Evolutionary conservation across 2,113 vertebrate genomes (phyloP), one percentile per base, ranked within the genome.

Genomic region (Xiphophorus couchianus): DNA sequence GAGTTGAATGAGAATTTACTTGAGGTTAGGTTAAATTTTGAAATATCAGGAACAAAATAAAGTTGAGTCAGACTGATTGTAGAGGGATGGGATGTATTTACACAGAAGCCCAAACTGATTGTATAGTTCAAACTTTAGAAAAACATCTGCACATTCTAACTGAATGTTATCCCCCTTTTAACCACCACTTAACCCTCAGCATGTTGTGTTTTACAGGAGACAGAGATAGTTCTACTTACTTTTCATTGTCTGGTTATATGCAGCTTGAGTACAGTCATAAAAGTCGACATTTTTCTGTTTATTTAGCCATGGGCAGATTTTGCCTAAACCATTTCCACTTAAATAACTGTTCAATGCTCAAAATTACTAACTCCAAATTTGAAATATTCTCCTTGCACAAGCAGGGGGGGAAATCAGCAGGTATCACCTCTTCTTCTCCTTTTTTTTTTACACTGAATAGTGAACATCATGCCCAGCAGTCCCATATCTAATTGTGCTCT

Each of bases 271-370:
- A 73, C 78, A 91, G 86, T 73, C 81, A 84, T 87, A 87, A 90
- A 87, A 88, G 89, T 81, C 86, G 91, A 88, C 88, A 88, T 91
- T 91, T 90, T 86, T 89, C 77, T 83, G 83, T 81, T 82, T 85
- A 85, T 86, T 87, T 89, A 87, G 80, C 89, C 77, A 73, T 71
- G 86, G 81, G 76, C 77, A 80, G 62, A 74, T 87, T 86, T 90
- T 84, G 66, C 75, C 61, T 79, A 19, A 69, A 83, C 70, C 87
- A 83, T 86, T 84, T 79, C 51, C 76, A 48, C 69, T 87, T 81
- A 87, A 89, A 90, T 90, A 88, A 86, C 87, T 86, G 87, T 81
- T 78, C 71, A 80, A 76, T 61, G 74, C 78, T 71, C 61, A 83
- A 86, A 90, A 86, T 83, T 63, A 83, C 84, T 74, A 76, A 78